Base-by-base conservation (phyloP, 2,113 vertebrate species). In the Gambusia holbrooki region DNA sequence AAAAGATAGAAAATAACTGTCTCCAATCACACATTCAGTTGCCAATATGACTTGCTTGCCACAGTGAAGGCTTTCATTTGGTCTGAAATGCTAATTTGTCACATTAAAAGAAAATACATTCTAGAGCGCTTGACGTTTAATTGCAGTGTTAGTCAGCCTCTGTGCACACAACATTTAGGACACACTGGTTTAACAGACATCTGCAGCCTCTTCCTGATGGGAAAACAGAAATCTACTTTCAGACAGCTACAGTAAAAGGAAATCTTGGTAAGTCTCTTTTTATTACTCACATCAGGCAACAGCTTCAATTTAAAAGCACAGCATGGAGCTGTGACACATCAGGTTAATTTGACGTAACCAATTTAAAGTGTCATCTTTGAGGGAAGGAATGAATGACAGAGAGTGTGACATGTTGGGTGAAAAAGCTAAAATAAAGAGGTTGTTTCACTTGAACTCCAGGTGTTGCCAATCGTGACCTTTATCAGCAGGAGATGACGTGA, bases 311-410 rank as follows among this genome's bases (percentile, higher is more conserved):
- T 83, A 73, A 90, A 90, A 72, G 25, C 66, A 83, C 87, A 75
- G 89, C 80, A 77, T 80, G 82, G 60, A 8, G 35, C 74, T 67
- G 78, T 88, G 87, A 93, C 92, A 90, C 87, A 91, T 93, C 87
- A 90, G 87, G 82, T 90, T 93, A 88, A 93, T 94, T 92, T 92
- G 88, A 92, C 84, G 71, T 86, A 92, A 92, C 84, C 88, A 87
- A 90, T 94, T 92, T 90, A 76, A 85, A 84, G 81, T 88, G 89
- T 88, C 88, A 86, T 80, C 70, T 81, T 81, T 62, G 35, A 37
- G 69, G 48, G n/a, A 65, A 63, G 73, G 89, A 88, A 93, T 85
- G 70, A 67, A 92, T 87, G 73, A 81, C 37, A 4, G 28, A 42
- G 60, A 22, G 69, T 64, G 54, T 89, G 84, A 88, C 84, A 58